Evolutionary conservation across 2,113 vertebrate species (phyloP).

Genomic region (Sylvia atricapilla): DNA sequence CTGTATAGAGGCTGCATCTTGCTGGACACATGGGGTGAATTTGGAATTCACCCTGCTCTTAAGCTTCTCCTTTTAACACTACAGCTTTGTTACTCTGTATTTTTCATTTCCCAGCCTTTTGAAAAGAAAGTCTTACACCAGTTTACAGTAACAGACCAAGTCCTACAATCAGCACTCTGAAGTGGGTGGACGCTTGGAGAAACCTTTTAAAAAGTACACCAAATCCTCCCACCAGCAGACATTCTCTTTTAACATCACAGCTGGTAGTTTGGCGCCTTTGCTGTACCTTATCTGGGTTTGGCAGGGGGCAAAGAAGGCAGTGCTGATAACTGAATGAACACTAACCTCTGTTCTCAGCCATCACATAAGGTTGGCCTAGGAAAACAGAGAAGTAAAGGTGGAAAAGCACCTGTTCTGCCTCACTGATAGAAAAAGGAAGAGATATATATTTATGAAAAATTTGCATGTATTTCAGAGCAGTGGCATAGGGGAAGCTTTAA

Average conservation of each 20-base stretch:
- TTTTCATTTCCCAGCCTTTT: background rate
- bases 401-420: background rate
- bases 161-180: background rate
- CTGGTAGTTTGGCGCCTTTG: background rate
- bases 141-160: background rate
- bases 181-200: background rate
- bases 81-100: background rate
- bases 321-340: background rate
- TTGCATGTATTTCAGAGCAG: background rate
- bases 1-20: background rate
- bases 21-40: background rate
- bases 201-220: background rate
- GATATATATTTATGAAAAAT: background rate
- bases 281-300: background rate
- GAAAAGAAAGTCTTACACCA: background rate
- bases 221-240: background rate
- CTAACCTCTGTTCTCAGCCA: background rate
- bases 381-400: background rate
- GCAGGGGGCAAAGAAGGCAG: background rate
- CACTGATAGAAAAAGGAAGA: background rate
- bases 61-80: background rate
- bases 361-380: rapidly evolving
- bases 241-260: background rate
- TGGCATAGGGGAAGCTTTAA: background rate
- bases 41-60: background rate